Percentiles rank a stretch among this genome's conserved stretches.
Evolutionary conservation across 2,888 invertebrate species (phyloP).

Genomic region (Oegoconia quadripuncta): DNA sequence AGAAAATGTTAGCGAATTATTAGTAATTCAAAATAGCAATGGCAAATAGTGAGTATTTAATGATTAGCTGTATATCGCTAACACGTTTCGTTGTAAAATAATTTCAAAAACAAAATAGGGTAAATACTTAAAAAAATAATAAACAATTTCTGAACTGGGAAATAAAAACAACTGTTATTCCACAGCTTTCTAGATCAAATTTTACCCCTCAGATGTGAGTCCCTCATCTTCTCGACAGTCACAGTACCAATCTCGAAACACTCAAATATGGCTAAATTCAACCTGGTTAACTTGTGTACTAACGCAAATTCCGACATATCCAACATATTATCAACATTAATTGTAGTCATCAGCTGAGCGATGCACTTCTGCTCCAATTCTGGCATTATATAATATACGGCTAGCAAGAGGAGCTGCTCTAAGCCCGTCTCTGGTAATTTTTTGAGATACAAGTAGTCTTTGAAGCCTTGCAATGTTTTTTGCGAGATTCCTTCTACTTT

Average conservation of each 20-base stretch:
- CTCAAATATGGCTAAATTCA: constrained; percentile 9
- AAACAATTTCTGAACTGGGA: too few species aligned
- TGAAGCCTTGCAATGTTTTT: neutral
- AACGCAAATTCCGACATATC: constrained; percentile 7
- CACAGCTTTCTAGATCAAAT: too few species aligned
- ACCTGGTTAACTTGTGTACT: constrained; percentile 3
- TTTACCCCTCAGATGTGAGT: neutral
- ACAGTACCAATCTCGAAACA: constrained; percentile 4
- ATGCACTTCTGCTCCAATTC: constrained; percentile 3
- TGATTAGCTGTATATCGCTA: too few species aligned
- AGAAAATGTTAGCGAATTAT: too few species aligned
- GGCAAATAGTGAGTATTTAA: too few species aligned
- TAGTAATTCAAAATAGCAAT: too few species aligned
- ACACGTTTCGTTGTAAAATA: too few species aligned
- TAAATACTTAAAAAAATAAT: too few species aligned
- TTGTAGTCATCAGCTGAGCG: neutral
- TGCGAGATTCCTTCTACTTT: neutral
- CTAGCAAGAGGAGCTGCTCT: neutral
- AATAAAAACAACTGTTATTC: too few species aligned
- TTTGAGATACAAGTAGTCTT: constrained; percentile 4
- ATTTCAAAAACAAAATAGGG: too few species aligned
- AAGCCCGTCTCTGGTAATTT: constrained; percentile 1
- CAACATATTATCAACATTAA: constrained; percentile 1
- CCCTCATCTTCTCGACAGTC: constrained; percentile 7
- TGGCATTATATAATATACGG: constrained; percentile 1